Percentiles rank a stretch among this genome's conserved stretches.
phyloP scores from a whole-genome alignment of 2,888 invertebrate genomes.

The Thymelicus acteon region DNA sequence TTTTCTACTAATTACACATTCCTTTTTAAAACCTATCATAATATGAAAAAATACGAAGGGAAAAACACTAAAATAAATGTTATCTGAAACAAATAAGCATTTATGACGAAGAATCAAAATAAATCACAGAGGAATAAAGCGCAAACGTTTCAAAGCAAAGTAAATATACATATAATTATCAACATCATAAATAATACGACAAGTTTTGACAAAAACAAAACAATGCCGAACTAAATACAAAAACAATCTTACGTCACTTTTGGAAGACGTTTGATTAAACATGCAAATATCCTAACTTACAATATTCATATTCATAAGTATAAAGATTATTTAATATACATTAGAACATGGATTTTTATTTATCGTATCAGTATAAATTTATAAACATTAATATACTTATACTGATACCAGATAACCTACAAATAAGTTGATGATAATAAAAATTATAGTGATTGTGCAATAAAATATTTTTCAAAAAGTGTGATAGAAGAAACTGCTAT shows the following conservation, averaged over 20 bases:
- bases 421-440: constrained; percentile 38
- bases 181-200: constrained; percentile 28
- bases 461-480: constrained; percentile 69
- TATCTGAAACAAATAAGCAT: constrained; percentile 35
- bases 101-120: constrained; percentile 33
- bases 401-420: constrained; percentile 46
- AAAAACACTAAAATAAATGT: constrained; percentile 31
- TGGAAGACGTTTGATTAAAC: constrained; percentile 84
- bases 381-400: not conserved
- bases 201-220: constrained; percentile 25
- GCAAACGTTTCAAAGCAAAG: constrained; percentile 25
- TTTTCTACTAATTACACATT: constrained; percentile 64
- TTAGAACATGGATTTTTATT: constrained; percentile 16
- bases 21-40: constrained; percentile 47
- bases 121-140: constrained; percentile 38
- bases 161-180: not conserved
- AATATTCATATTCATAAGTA: constrained; percentile 53
- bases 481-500: constrained; percentile 72
- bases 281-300: constrained; percentile 79
- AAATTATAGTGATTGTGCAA: constrained; percentile 60
- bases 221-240: constrained; percentile 33
- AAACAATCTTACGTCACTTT: constrained; percentile 73
- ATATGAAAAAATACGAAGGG: constrained; percentile 40
- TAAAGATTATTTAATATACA: constrained; percentile 53
- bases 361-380: not conserved